A percentile compares a stretch with the other conserved stretches of the same genome.
Evolutionary conservation across 2,797 vertebrate genomes (phyloP).

Genomic region (Syndactyla subalaris): DNA sequence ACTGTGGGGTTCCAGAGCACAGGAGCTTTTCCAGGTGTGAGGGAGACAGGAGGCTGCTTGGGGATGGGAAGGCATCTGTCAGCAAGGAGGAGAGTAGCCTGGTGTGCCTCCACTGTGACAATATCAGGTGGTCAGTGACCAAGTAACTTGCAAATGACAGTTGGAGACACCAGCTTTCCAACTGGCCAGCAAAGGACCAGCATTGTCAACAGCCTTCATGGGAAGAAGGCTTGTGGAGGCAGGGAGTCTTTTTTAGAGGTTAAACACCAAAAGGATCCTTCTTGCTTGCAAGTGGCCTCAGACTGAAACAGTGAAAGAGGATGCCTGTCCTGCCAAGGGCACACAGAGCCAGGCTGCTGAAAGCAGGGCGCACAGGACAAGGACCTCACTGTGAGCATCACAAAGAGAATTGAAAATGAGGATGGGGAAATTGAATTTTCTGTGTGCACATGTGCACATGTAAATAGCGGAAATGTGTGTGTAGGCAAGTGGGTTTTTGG

Average conservation of each 20-base stretch:
- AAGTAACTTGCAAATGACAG: neutral
- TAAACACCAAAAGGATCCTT: neutral
- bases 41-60: neutral
- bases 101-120: neutral
- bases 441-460: neutral
- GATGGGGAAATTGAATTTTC: neutral
- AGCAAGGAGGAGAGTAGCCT: neutral
- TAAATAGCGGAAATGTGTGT: neutral
- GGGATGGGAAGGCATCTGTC: neutral
- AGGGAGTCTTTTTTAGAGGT: neutral
- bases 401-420: conserved; percentile 23
- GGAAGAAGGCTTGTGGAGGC: neutral
- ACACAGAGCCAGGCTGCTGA: neutral
- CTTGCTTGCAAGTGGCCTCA: neutral
- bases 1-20: neutral
- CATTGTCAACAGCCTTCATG: neutral
- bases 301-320: neutral
- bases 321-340: neutral
- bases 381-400: neutral
- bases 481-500: neutral
- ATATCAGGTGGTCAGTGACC: conserved; percentile 7
- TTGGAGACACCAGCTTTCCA: conserved; percentile 6
- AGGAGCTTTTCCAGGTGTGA: neutral
- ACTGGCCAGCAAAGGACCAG: neutral
- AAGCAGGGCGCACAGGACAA: accelerated